Evolutionary conservation across 2,888 invertebrate species (phyloP).

Genomic region (Cotesia congregata): DNA sequence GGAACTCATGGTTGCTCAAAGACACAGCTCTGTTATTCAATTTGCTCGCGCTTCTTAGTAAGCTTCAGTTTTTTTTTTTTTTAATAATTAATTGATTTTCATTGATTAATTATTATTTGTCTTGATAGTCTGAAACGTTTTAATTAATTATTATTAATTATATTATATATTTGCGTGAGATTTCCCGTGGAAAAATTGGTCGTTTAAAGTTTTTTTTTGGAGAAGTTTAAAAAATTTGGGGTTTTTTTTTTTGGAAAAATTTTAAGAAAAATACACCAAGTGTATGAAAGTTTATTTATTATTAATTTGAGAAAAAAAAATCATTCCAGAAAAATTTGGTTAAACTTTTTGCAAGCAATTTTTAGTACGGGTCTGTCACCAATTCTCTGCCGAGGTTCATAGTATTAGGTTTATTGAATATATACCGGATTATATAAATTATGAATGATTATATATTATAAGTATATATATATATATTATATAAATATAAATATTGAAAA

Average conservation of each 20-base stretch:
- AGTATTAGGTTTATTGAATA: constrained; percentile 5
- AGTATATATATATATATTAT: no score
- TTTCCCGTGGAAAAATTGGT: background rate
- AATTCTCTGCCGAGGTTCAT: constrained; percentile 7
- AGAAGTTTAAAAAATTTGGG: no score
- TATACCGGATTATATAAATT: constrained; percentile 1
- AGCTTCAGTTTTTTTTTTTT: background rate
- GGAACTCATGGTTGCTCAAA: constrained; percentile 60
- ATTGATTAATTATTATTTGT: background rate
- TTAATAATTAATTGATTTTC: background rate
- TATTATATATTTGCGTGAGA: background rate
- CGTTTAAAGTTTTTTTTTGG: no score
- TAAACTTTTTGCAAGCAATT: no score
- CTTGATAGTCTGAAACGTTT: constrained; percentile 2
- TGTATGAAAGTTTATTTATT: no score
- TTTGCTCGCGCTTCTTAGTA: constrained; percentile 79
- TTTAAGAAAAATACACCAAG: no score
- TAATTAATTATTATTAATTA: background rate
- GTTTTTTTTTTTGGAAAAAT: no score
- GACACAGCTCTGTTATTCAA: constrained; percentile 84
- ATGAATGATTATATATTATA: background rate
- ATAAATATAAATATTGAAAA: background rate
- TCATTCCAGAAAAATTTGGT: no score
- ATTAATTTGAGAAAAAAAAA: no score
- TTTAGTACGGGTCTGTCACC: background rate